Percentiles rank a stretch among this genome's conserved stretches.
Evolutionary conservation across 2,113 vertebrate genomes (phyloP).

Genomic region (Phylloscopus trochiloides): DNA sequence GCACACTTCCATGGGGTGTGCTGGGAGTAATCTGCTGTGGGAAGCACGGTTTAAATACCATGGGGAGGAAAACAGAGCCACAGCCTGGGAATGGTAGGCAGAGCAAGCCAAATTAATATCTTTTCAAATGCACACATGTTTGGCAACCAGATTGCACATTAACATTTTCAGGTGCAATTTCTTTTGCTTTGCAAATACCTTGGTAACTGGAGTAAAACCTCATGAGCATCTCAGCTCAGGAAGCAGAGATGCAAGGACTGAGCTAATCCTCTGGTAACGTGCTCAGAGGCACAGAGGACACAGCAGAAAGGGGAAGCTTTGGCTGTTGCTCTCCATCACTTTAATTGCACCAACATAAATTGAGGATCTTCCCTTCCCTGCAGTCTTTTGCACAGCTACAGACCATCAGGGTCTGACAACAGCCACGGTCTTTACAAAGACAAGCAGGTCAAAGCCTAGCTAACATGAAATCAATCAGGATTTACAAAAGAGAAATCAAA

Average conservation of each 20-base stretch:
- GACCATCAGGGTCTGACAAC: not conserved
- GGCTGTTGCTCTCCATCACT: not conserved
- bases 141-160: not conserved
- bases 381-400: not conserved
- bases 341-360: not conserved
- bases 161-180: constrained; percentile 20
- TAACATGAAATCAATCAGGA: not conserved
- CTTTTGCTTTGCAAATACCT: not conserved
- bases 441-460: not conserved
- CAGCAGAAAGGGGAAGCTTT: not conserved
- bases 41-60: not conserved
- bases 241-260: not conserved
- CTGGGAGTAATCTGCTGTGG: not conserved
- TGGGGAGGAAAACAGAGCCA: not conserved
- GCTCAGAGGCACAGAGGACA: not conserved
- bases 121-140: not conserved
- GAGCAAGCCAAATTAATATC: not conserved
- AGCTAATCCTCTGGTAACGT: fast-evolving
- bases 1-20: not conserved
- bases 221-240: not conserved
- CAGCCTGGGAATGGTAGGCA: not conserved
- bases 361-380: not conserved
- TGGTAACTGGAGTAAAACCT: not conserved
- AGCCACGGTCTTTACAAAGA: not conserved
- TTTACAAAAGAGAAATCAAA: not conserved